These are phyloP conservation scores for Trematomus bernacchii DNA, from an alignment of 2,797 vertebrate genomes.

Conservation along the genomic window DNA sequence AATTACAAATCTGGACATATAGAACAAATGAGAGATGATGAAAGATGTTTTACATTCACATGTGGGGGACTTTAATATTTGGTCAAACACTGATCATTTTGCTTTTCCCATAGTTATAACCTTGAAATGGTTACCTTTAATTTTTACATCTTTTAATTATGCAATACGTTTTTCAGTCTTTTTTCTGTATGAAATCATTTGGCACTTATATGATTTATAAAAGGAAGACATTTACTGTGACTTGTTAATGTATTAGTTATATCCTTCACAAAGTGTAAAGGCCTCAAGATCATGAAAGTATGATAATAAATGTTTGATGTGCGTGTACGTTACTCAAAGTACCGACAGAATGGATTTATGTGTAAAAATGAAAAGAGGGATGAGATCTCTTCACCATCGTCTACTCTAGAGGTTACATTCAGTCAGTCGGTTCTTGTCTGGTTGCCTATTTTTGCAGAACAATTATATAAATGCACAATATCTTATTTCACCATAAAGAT, in stretches of 20 bases:
- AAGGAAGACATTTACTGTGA: constrained; percentile 73
- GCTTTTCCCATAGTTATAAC: constrained; percentile 41
- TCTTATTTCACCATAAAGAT: constrained; percentile 59
- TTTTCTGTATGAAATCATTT: constrained; percentile 66
- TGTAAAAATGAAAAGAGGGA: constrained; percentile 62
- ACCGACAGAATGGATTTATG: constrained; percentile 60
- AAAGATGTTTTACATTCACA: constrained; percentile 72
- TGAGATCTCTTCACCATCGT: constrained; percentile 76
- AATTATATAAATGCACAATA: constrained; percentile 75
- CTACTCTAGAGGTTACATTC: constrained; percentile 87
- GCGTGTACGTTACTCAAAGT: constrained; percentile 46
- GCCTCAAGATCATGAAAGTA: constrained; percentile 55
- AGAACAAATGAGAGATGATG: constrained; percentile 41
- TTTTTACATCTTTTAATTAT: constrained; percentile 30
- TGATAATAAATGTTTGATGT: constrained; percentile 31
- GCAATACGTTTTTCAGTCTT: constrained; percentile 40
- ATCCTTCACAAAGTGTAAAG: constrained; percentile 41
- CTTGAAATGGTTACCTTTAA: constrained; percentile 39
- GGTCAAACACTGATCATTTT: constrained; percentile 66
- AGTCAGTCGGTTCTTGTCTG: constrained; percentile 86
- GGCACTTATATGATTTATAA: constrained; percentile 67
- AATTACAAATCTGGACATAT: constrained; percentile 52
- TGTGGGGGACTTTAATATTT: constrained; percentile 70
- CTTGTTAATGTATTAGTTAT: constrained; percentile 21
- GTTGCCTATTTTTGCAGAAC: constrained; percentile 78